Evolutionary conservation across 2,113 vertebrate genomes (phyloP), one percentile per base, ranked within the genome.

Genomic region (Calidris pugnax): DNA sequence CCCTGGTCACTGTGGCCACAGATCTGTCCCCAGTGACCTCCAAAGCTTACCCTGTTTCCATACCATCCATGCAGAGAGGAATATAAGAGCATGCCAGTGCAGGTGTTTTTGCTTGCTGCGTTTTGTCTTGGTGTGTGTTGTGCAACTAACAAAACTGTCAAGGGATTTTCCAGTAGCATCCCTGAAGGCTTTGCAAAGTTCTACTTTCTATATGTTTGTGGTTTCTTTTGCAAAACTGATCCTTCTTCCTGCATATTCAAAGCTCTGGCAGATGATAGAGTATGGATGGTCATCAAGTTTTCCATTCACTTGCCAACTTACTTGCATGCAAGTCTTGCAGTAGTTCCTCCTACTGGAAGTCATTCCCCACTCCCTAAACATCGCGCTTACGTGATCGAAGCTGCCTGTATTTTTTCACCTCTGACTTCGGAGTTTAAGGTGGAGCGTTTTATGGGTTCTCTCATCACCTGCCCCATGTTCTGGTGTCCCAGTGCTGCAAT

Each of bases 361-460:
- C 33, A 33, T 67, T 63, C 30, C 28, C 60, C 47, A 15, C 26
- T 53, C 30, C 23, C 23, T 60, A 73, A 35, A 59, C 48, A 53
- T 35, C 0, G 1, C 8, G 12, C 22, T 64, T 43, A n/a, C 0
- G 1, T 33, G 84, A 80, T 33, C 2, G 3, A 62, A 63, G 50
- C n/a, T 71, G 50, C 50, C 30, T n/a, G 26, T 22, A 48, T 14
- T 24, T 87, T 90, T 79, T 69, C 45, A 43, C 24, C 50, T 73
- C 81, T 66, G 67, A 27, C 51, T 60, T 76, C 41, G 50, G 62
- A 24, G 27, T 33, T 32, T 66, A 50, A 87, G 50, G 17, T 75
- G 68, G 62, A 75, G n/a, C 5, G 0, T 78, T 78, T 57, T 56
- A 72, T 1, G 2, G 39, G 51, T 67, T 75, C 12, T n/a, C 14